phyloP scores from a whole-genome alignment of 2,888 invertebrate genomes.

The Clanis bilineata region DNA sequence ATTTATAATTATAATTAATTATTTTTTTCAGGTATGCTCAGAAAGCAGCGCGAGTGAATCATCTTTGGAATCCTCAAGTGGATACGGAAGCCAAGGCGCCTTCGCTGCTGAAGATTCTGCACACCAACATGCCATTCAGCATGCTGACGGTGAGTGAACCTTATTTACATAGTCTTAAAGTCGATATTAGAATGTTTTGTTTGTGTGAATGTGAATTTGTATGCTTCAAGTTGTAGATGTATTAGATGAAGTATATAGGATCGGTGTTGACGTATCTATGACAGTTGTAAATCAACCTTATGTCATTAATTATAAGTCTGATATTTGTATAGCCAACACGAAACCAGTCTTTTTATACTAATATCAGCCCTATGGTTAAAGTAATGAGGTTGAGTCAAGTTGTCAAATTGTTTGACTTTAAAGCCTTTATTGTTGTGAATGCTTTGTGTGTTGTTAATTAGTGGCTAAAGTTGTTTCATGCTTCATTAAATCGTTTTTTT shows the following conservation, averaged over 20 bases:
- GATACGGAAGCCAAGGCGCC: slow-evolving; percentile 89
- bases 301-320: background rate
- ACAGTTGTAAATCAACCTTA: background rate
- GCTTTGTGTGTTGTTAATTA: background rate
- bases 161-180: slow-evolving; percentile 17
- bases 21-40: slow-evolving; percentile 64
- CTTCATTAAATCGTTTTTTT: background rate
- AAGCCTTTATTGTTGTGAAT: background rate
- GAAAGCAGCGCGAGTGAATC: slow-evolving; percentile 88
- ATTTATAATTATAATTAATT: background rate
- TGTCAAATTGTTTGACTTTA: background rate
- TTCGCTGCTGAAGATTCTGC: slow-evolving; percentile 83
- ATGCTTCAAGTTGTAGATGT: slow-evolving; percentile 19
- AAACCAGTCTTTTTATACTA: background rate
- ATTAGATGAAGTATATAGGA: slow-evolving; percentile 35
- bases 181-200: slow-evolving; percentile 20
- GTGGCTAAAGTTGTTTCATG: background rate
- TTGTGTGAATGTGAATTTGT: slow-evolving; percentile 7
- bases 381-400: background rate
- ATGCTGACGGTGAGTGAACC: slow-evolving; percentile 68
- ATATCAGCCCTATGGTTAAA: background rate
- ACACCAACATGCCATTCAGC: slow-evolving; percentile 61
- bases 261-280: background rate
- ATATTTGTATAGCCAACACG: background rate
- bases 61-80: slow-evolving; percentile 88